Conservation (phyloP, 1,140 invertebrate genomes). For the Pseudomyrmex cubaensis region DNA sequence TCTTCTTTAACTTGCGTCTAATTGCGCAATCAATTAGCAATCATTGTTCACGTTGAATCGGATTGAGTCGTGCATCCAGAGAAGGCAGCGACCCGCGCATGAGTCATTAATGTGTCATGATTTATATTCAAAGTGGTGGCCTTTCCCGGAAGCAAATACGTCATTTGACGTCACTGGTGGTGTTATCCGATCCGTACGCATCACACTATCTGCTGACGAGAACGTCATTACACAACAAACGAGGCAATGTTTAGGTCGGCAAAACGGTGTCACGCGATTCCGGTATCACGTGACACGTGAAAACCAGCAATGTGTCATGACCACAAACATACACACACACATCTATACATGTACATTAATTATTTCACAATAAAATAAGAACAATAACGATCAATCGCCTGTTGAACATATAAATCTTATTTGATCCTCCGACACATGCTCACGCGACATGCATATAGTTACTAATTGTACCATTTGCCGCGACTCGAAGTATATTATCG, state of each 20-base stretch:
- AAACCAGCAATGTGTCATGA: slow-evolving; percentile 7
- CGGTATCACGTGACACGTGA: slow-evolving; percentile 25
- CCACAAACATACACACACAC: background rate
- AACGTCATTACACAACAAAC: background rate
- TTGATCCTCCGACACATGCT: slow-evolving; percentile 78
- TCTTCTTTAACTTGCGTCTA: background rate
- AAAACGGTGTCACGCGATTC: slow-evolving; percentile 21
- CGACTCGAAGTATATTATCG: slow-evolving; percentile 80
- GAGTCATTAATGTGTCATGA: slow-evolving; percentile 34
- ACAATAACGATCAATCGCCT: slow-evolving; percentile 59
- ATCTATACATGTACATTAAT: slow-evolving; percentile 17
- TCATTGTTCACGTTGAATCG: slow-evolving; percentile 7
- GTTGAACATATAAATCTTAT: slow-evolving; percentile 54
- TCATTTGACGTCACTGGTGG: slow-evolving; percentile 18
- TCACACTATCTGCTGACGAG: slow-evolving; percentile 26
- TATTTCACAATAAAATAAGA: slow-evolving; percentile 56
- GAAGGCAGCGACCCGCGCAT: slow-evolving; percentile 17
- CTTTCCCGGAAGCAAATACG: background rate
- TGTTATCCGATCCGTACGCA: background rate
- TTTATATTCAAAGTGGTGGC: slow-evolving; percentile 14
- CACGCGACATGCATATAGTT: slow-evolving; percentile 83
- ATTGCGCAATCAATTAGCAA: slow-evolving; percentile 3
- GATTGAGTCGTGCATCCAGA: slow-evolving; percentile 2
- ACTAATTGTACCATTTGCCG: slow-evolving; percentile 79
- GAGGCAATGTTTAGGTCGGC: background rate